phyloP scores from a whole-genome alignment of 2,797 vertebrate genomes.

The Enteromius radiatus region DNA sequence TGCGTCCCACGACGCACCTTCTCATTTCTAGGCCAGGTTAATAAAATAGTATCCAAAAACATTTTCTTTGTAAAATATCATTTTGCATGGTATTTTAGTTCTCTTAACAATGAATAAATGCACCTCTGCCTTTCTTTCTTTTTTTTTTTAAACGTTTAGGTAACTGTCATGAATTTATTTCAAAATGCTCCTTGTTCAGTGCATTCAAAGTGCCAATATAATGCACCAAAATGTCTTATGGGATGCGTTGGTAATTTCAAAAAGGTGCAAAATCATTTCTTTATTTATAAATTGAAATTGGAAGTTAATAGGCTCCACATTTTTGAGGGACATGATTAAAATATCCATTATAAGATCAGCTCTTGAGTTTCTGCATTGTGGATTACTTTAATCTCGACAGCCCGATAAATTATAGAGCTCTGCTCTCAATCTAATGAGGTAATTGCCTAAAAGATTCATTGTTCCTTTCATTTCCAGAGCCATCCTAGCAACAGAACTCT shows the following conservation, averaged over 20 bases:
- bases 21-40: slow-evolving; percentile 30
- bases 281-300: slow-evolving; percentile 79
- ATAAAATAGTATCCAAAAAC: slow-evolving; percentile 52
- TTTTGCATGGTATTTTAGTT: slow-evolving; percentile 41
- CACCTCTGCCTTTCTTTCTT: not conserved
- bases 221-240: slow-evolving; percentile 68
- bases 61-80: slow-evolving; percentile 40
- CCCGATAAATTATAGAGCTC: slow-evolving; percentile 78
- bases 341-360: slow-evolving; percentile 81
- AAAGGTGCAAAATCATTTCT: slow-evolving; percentile 68
- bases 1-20: slow-evolving; percentile 30
- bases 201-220: slow-evolving; percentile 59
- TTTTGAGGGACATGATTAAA: slow-evolving; percentile 79
- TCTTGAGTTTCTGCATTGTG: slow-evolving; percentile 80
- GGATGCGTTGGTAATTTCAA: slow-evolving; percentile 70
- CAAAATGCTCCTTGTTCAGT: slow-evolving; percentile 58
- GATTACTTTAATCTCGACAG: slow-evolving; percentile 80
- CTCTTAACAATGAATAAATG: not conserved
- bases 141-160: no score
- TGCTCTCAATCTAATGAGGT: slow-evolving; percentile 74
- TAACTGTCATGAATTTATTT: slow-evolving; percentile 59
- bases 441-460: slow-evolving; percentile 81
- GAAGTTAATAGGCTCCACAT: slow-evolving; percentile 77
- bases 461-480: slow-evolving; percentile 70
- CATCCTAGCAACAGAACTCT: slow-evolving; percentile 70